phyloP scores from a whole-genome alignment of 2,113 vertebrate genomes.

The Aegotheles bennettii region DNA sequence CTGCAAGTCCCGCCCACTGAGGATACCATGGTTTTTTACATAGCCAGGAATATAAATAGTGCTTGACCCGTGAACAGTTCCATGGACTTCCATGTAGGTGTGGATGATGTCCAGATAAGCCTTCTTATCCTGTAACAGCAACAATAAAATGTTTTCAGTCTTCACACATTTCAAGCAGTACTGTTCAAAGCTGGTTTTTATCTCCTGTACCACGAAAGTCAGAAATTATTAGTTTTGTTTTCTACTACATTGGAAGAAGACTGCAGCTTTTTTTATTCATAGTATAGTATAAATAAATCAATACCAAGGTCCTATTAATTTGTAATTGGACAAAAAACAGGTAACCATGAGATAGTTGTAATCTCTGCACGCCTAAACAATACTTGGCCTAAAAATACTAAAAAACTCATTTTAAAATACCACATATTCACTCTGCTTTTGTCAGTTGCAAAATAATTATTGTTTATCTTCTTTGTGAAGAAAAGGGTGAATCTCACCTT shows the following conservation, averaged over 20 bases:
- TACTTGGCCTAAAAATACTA: not conserved
- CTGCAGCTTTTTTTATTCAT: not conserved
- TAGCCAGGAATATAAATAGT: conserved; percentile 91
- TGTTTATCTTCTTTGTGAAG: not conserved
- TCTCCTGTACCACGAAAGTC: not conserved
- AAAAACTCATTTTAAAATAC: not conserved
- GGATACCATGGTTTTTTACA: conserved; percentile 95
- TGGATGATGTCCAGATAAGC: conserved; percentile 93
- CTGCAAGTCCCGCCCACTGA: conserved; percentile 94
- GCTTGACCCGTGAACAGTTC: conserved; percentile 92
- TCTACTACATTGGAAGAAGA: not conserved
- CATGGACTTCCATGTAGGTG: conserved; percentile 94
- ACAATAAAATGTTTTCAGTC: not conserved
- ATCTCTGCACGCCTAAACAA: not conserved
- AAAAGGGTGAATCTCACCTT: not conserved
- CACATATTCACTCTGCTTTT: not conserved
- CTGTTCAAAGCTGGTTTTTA: not conserved
- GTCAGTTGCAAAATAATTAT: not conserved
- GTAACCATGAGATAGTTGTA: not conserved
- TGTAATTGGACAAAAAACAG: not conserved
- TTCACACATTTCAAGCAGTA: not conserved
- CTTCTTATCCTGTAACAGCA: conserved; percentile 86
- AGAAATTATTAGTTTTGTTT: not conserved
- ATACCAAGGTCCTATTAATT: not conserved
- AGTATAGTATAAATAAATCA: not conserved